Evolutionary conservation across 2,888 invertebrate species (phyloP).

Genomic region (Noctua fimbriata): DNA sequence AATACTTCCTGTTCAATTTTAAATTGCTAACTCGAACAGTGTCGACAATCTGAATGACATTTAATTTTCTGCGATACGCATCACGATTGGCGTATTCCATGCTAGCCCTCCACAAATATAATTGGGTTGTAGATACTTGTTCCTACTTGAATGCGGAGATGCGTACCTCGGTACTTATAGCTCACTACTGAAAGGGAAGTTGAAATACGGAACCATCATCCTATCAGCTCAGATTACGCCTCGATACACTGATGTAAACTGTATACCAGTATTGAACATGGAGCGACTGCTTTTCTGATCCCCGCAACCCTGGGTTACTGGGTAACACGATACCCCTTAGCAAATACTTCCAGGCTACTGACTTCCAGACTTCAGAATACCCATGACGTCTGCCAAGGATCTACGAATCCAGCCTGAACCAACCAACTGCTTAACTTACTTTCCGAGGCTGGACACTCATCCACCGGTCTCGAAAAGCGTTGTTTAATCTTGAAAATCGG

Average conservation of each 20-base stretch:
- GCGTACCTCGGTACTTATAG: neutral
- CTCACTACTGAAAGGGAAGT: neutral
- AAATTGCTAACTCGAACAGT: neutral
- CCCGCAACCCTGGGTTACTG: neutral
- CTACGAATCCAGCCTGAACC: neutral
- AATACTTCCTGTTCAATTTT: slow-evolving; percentile 6
- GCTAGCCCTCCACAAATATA: neutral
- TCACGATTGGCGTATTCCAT: neutral
- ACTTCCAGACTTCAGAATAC: neutral
- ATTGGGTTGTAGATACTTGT: neutral
- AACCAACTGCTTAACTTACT: neutral
- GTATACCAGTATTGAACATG: neutral
- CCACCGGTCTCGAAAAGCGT: neutral
- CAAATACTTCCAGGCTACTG: neutral
- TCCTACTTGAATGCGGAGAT: neutral
- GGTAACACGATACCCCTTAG: neutral
- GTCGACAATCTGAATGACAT: neutral
- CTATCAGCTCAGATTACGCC: neutral
- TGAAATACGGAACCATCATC: neutral
- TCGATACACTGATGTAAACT: neutral
- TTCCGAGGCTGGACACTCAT: neutral
- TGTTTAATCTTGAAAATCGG: neutral
- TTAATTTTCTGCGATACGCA: neutral
- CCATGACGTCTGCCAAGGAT: neutral
- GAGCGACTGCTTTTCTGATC: neutral